A percentile compares a stretch with the other conserved stretches of the same genome.
These are phyloP conservation scores for Chaenodraco wilsoni DNA, from an alignment of 2,797 vertebrate species.

Conservation along the genomic window DNA sequence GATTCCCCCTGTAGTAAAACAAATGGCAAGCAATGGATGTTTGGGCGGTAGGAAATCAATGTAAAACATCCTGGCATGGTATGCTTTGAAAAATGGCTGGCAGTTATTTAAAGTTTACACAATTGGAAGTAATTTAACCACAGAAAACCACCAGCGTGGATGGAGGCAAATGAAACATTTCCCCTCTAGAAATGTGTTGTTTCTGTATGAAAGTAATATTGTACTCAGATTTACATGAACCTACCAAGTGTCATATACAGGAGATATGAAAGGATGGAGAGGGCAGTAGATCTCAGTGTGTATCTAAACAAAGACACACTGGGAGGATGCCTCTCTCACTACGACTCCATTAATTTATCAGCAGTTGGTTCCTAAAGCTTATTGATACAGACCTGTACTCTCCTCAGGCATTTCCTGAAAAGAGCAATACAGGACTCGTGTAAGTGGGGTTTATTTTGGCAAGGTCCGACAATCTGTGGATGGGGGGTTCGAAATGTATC, in stretches of 20 bases:
- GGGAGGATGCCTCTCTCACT: constrained; percentile 47
- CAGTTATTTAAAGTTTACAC: constrained; percentile 24
- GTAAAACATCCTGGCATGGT: constrained; percentile 22
- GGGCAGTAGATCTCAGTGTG: constrained; percentile 34
- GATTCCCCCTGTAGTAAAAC: constrained; percentile 17
- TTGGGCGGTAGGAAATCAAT: constrained; percentile 31
- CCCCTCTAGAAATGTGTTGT: constrained; percentile 21
- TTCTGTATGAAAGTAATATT: constrained; percentile 50
- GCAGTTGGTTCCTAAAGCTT: constrained; percentile 65
- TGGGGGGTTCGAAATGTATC: constrained; percentile 43
- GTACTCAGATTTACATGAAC: constrained; percentile 32
- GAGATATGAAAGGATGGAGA: constrained; percentile 19
- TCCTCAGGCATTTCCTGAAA: constrained; percentile 84
- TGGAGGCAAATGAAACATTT: constrained; percentile 35
- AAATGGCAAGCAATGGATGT: constrained; percentile 26
- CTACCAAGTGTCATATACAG: constrained; percentile 21
- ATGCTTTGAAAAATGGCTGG: constrained; percentile 28
- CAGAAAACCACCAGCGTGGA: constrained; percentile 28
- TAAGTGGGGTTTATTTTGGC: constrained; percentile 85
- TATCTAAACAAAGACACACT: constrained; percentile 47
- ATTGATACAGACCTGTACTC: constrained; percentile 79
- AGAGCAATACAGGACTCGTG: constrained; percentile 79
- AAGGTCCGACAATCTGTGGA: constrained; percentile 61
- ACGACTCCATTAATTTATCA: constrained; percentile 73
- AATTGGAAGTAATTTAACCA: constrained; percentile 35